Base-by-base conservation (phyloP, 2,888 invertebrate species). In the Empis stercorea region DNA sequence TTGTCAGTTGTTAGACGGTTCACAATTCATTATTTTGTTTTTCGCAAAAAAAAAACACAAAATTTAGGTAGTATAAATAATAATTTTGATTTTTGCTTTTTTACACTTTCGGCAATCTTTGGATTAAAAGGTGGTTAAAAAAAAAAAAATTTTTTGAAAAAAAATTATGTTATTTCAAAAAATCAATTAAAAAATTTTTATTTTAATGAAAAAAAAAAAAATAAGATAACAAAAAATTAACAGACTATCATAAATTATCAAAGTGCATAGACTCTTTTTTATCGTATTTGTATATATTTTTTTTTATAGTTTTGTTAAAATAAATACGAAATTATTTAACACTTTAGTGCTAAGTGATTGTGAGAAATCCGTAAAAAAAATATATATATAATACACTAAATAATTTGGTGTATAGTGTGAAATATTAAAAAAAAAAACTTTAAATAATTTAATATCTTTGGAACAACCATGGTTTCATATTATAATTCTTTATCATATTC, bases 401-500 rank as follows among this genome's bases (percentile, higher is more conserved):
- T 27, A 7, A 4, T 27, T 27, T 27, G 23, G 23, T 27, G 23
- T 20, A 20, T 3, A 4, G 20, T 20, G 3, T 20, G 3, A 20
- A 16, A 38, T n/a, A n/a, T n/a, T n/a, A 38, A 38, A 17, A 38
- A 38, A 38, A 13, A 32, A 32, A 32, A 32, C 4, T 32, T 13
- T 32, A 32, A 3, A 32, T n/a, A n/a, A n/a, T 13, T 32, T 32
- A 32, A 32, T 27, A 7, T 27, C 7, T 7, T 34, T 34, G 4
- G 51, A 48, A 43, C 34, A 48, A 60, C 55, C 48, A 84, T 84
- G 84, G 82, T 84, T 71, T 79, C 81, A 56, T 84, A 84, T 68
- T 84, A 69, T 73, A 80, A 66, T 70, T 54, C 79, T 61, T 74
- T 78, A 66, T 76, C 80, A 71, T 81, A 81, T 69, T 74, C 78